Evolutionary conservation across 92 coral and sea anemone genomes (phyloP).

Genomic region (Porites divaricata): DNA sequence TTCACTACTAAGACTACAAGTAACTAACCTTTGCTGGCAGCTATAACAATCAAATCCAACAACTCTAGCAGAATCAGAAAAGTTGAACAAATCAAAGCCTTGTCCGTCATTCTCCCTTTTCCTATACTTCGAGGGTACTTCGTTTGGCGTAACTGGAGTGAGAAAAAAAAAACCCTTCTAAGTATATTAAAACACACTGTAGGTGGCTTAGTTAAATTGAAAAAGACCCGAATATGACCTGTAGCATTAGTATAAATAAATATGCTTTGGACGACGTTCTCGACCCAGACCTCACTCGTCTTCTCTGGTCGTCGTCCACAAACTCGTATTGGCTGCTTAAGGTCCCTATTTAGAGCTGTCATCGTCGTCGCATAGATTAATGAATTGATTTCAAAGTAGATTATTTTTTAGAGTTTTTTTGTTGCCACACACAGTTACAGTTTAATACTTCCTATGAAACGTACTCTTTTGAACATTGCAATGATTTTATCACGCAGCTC

Average conservation of each 20-base stretch:
- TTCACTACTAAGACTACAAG: no score
- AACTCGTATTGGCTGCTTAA: no score
- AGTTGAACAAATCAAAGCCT: not conserved
- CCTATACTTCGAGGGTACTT: not conserved
- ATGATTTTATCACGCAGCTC: no score
- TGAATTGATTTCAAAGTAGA: not conserved
- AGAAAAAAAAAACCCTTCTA: not conserved
- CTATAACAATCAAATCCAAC: not conserved
- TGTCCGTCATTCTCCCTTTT: not conserved
- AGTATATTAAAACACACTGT: no score
- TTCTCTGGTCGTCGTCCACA: no score
- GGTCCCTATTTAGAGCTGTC: no score
- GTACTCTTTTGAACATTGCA: no score
- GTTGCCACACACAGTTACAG: not conserved
- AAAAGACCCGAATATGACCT: no score
- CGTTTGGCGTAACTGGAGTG: not conserved
- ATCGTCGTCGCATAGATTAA: not conserved
- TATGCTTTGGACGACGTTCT: no score
- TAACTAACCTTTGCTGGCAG: not conserved
- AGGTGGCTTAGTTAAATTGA: no score
- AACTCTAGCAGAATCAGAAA: not conserved
- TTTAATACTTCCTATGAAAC: not conserved
- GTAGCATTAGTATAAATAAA: no score
- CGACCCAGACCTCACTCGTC: no score
- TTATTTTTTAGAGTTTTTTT: not conserved